These are phyloP conservation scores for Ceyx margarethae DNA, from an alignment of 2,113 vertebrate genomes.

Conservation along the genomic window DNA sequence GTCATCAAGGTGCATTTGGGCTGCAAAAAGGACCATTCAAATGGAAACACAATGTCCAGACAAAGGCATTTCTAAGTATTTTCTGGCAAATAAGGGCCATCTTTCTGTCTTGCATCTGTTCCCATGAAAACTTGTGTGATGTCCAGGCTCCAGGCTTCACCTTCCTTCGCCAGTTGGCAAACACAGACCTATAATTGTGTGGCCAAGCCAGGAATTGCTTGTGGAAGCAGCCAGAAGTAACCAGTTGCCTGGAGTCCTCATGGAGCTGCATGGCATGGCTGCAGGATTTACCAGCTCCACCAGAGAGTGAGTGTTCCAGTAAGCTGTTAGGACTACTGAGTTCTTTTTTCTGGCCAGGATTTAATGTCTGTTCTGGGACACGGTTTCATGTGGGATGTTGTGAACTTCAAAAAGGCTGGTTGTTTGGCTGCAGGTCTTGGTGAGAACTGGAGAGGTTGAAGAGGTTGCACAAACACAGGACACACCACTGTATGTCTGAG, in stretches of 20 bases:
- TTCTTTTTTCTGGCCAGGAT: neutral
- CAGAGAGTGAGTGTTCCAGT: neutral
- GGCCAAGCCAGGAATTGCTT: neutral
- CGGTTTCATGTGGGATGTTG: fast-evolving
- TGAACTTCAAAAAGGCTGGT: neutral
- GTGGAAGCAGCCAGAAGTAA: neutral
- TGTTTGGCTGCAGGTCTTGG: neutral
- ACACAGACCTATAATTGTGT: neutral
- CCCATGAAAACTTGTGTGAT: fast-evolving
- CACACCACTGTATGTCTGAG: neutral
- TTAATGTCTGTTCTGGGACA: neutral
- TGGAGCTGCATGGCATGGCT: neutral
- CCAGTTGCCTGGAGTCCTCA: fast-evolving
- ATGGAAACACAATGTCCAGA: neutral
- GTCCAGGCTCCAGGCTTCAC: neutral
- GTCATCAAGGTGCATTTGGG: neutral
- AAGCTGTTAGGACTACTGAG: neutral
- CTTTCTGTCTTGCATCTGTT: slow-evolving; percentile 19
- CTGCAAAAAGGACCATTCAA: neutral
- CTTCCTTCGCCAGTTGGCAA: neutral
- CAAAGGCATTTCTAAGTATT: neutral
- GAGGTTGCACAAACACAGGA: neutral
- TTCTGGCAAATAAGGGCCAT: slow-evolving; percentile 26
- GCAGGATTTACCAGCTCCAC: neutral
- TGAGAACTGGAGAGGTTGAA: neutral